Conservation (phyloP, 2,888 invertebrate genomes). For the Drosophila atroscutellata region DNA sequence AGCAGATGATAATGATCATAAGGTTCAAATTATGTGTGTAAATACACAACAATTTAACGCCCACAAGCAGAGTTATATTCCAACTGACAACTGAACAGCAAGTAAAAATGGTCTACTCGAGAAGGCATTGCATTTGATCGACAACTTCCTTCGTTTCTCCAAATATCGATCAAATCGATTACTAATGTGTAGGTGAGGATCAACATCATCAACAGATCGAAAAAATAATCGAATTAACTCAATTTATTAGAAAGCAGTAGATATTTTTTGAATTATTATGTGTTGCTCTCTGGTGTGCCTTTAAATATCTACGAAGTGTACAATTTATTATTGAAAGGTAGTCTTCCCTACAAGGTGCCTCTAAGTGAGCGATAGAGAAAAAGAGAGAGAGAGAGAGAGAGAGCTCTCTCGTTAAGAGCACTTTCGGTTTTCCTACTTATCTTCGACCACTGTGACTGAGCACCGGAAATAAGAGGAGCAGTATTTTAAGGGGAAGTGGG, state of each 20-base stretch:
- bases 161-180: not conserved
- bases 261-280: not conserved
- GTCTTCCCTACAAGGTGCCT: not conserved
- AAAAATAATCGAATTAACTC: not conserved
- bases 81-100: not conserved
- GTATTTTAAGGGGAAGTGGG: not conserved
- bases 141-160: not conserved
- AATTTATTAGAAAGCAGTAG: not conserved
- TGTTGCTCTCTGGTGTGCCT: not conserved
- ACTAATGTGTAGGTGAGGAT: not conserved
- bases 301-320: not conserved
- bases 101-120: not conserved
- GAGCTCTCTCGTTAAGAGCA: not conserved
- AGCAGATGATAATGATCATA: constrained; percentile 1
- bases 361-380: not conserved
- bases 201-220: not conserved
- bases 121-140: not conserved
- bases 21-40: not conserved
- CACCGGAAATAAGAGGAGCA: not conserved
- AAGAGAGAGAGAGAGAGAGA: not conserved
- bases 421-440: too few species aligned
- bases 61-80: not conserved
- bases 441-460: not conserved
- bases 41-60: not conserved
- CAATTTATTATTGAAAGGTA: not conserved